Evolutionary conservation across 2,797 vertebrate species (phyloP).

Genomic region (Ctenopoma kingsleyae): DNA sequence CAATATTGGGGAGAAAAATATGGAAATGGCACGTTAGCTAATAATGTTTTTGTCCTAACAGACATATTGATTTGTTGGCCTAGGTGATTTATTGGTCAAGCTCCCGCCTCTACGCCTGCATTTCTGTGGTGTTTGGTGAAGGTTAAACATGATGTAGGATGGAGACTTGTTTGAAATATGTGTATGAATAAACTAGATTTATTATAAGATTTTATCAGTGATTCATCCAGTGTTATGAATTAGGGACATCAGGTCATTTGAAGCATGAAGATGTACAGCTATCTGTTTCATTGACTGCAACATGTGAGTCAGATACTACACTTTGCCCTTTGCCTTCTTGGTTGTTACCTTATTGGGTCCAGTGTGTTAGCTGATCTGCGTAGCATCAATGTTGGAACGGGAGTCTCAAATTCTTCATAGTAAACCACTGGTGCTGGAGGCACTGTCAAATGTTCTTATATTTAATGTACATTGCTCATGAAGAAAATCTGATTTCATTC

Average conservation of each 20-base stretch:
- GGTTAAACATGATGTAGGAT: background rate
- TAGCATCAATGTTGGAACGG: conserved; percentile 84
- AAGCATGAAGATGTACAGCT: background rate
- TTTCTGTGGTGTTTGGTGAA: conserved; percentile 6
- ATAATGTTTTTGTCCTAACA: no score
- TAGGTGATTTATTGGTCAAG: no score
- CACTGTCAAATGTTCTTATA: conserved; percentile 70
- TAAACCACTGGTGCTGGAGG: conserved; percentile 85
- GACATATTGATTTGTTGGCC: background rate
- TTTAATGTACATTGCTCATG: background rate
- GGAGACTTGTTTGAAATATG: no score
- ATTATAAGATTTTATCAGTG: background rate
- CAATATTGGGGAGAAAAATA: no score
- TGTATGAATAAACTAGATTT: background rate
- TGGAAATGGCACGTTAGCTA: no score
- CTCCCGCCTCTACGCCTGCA: background rate
- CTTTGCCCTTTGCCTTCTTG: background rate
- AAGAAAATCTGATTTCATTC: background rate
- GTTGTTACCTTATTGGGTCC: conserved; percentile 90
- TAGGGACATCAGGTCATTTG: background rate
- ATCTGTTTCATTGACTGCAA: background rate
- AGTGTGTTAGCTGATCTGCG: conserved; percentile 82
- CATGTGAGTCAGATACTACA: background rate
- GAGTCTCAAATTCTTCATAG: conserved; percentile 83
- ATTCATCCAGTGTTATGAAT: background rate